Conservation (phyloP, 1,140 invertebrate genomes). For the Hyposmocoma kahamanoa region DNA sequence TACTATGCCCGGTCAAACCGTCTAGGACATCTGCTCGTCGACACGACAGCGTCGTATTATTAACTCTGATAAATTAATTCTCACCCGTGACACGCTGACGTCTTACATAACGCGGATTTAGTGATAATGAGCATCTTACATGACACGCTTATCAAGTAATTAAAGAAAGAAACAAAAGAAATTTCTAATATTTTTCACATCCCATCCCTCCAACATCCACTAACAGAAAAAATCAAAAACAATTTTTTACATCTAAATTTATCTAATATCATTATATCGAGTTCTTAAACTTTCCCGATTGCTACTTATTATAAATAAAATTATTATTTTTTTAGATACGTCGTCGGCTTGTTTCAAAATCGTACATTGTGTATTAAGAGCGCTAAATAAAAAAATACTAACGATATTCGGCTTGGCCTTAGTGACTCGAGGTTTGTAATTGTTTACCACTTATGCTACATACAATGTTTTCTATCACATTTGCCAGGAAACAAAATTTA, state of each 20-base stretch:
- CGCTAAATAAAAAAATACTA: no score
- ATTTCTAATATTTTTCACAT: background rate
- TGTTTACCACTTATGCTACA: no score
- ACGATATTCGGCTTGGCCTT: no score
- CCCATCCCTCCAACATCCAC: background rate
- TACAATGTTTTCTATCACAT: no score
- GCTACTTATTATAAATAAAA: no score
- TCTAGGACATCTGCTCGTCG: constrained; percentile 27
- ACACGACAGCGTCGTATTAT: constrained; percentile 30
- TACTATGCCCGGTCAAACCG: constrained; percentile 17
- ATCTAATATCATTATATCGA: background rate
- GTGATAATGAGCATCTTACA: background rate
- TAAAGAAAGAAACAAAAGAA: background rate
- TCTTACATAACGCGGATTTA: constrained; percentile 5
- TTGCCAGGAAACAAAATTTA: no score
- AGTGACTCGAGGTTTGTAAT: no score
- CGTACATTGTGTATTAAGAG: no score
- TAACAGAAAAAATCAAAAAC: background rate
- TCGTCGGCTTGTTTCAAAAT: no score
- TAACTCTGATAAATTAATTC: constrained; percentile 32
- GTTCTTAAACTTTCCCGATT: no score
- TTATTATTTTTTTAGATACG: no score
- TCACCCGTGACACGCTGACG: constrained; percentile 10
- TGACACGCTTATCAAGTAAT: background rate
- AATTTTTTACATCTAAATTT: background rate